Percentiles rank a stretch among this genome's conserved stretches.
Conservation (phyloP, 2,113 vertebrate species). For the Gymnogyps californianus region DNA sequence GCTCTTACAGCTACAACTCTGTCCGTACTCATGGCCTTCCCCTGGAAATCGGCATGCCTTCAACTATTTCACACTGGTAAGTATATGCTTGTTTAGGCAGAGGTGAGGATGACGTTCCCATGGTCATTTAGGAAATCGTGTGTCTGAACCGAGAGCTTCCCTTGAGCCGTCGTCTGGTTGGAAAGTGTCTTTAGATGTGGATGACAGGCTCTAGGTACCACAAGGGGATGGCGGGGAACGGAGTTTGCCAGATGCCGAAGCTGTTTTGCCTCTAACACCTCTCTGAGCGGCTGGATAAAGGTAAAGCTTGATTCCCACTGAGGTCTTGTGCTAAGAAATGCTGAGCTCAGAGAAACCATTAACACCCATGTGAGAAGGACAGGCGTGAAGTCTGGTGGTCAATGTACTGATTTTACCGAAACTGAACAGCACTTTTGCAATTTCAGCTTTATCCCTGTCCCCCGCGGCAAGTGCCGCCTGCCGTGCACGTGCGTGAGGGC, state of each 20-base stretch:
- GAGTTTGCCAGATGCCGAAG: neutral
- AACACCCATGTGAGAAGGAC: neutral
- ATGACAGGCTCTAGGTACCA: neutral
- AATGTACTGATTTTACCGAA: neutral
- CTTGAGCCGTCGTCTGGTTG: neutral
- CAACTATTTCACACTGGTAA: accelerated
- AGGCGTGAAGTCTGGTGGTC: neutral
- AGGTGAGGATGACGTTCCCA: accelerated
- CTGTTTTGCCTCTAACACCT: accelerated
- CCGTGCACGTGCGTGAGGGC: neutral
- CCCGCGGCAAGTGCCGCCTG: neutral
- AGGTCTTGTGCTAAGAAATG: neutral
- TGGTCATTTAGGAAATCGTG: neutral
- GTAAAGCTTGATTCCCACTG: neutral
- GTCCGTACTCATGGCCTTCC: accelerated
- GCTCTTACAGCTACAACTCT: neutral
- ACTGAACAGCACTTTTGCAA: neutral
- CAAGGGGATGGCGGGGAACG: neutral
- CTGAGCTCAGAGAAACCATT: neutral
- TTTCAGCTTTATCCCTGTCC: neutral
- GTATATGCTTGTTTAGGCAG: accelerated
- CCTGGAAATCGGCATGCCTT: neutral
- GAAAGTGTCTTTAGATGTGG: neutral
- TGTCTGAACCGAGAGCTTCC: neutral
- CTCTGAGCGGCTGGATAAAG: neutral